Conservation (phyloP, 2,113 vertebrate genomes). For the Tetrax tetrax region DNA sequence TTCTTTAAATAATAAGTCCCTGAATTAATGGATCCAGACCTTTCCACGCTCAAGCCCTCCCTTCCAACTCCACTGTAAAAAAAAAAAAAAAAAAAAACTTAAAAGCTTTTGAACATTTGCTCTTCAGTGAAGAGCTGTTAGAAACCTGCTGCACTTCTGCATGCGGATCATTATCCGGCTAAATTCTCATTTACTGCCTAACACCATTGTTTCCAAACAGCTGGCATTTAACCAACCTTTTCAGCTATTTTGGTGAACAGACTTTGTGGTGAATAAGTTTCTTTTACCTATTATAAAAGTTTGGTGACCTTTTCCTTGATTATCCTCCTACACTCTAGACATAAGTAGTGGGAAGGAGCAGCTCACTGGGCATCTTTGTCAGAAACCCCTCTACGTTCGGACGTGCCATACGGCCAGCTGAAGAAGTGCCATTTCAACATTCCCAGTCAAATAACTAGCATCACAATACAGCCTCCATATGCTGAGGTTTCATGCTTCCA, state of each 20-base stretch:
- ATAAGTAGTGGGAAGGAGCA: neutral
- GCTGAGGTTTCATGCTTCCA: neutral
- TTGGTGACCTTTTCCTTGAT: slow-evolving; percentile 9
- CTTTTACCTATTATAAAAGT: neutral
- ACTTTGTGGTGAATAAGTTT: neutral
- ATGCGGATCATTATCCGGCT: neutral
- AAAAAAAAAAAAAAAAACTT: neutral
- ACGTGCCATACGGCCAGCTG: neutral
- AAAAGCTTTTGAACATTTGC: neutral
- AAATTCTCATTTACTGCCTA: neutral
- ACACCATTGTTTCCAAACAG: neutral
- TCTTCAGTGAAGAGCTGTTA: neutral
- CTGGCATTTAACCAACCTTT: slow-evolving; percentile 14
- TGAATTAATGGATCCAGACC: neutral
- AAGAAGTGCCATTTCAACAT: neutral
- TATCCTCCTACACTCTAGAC: neutral
- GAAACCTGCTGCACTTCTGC: neutral
- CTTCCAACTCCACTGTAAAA: neutral
- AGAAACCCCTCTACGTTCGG: neutral
- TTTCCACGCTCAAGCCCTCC: neutral
- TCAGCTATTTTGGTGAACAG: neutral
- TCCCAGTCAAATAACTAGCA: neutral
- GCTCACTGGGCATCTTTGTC: neutral
- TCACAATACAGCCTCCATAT: neutral
- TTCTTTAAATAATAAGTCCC: neutral